These are phyloP conservation scores for Drosophila kanekoi DNA, from an alignment of 2,888 invertebrate species.

Conservation along the genomic window DNA sequence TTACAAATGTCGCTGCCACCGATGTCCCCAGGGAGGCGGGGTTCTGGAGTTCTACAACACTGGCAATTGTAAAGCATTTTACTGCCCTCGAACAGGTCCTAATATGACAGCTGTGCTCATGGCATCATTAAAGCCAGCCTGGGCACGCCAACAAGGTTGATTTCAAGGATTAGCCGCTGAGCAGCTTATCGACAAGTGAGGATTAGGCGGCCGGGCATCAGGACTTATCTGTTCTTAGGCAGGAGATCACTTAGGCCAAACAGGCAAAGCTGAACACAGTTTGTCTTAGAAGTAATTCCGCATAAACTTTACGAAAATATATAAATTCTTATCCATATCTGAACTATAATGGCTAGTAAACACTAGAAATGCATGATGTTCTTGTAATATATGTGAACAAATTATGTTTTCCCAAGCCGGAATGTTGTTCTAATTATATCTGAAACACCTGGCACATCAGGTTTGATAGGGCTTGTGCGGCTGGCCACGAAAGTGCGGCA, in stretches of 20 bases:
- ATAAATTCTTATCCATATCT: too few relatives aligned
- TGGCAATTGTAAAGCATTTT: conserved; percentile 48
- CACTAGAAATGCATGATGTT: too few relatives aligned
- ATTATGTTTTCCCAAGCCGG: too few relatives aligned
- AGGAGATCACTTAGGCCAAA: conserved; percentile 19
- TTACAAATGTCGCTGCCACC: conserved; percentile 60
- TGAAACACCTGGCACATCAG: too few relatives aligned
- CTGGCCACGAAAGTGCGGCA: too few relatives aligned
- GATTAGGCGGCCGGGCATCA: conserved; percentile 33
- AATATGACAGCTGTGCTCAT: conserved; percentile 70
- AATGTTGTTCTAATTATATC: too few relatives aligned
- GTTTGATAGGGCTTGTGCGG: too few relatives aligned
- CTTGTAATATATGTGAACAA: too few relatives aligned
- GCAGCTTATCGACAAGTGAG: conserved; percentile 64
- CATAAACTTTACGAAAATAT: background rate
- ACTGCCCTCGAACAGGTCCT: conserved; percentile 30
- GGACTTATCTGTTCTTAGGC: conserved; percentile 30
- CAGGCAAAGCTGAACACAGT: background rate
- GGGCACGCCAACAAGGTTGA: conserved; percentile 57
- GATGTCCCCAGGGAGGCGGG: background rate
- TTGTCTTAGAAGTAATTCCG: background rate
- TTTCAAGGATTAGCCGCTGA: conserved; percentile 67
- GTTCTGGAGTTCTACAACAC: conserved; percentile 24
- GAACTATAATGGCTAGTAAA: too few relatives aligned
- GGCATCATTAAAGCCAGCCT: conserved; percentile 58